These are phyloP conservation scores for Xanthia togata DNA, from an alignment of 2,888 invertebrate genomes.

Conservation along the genomic window DNA sequence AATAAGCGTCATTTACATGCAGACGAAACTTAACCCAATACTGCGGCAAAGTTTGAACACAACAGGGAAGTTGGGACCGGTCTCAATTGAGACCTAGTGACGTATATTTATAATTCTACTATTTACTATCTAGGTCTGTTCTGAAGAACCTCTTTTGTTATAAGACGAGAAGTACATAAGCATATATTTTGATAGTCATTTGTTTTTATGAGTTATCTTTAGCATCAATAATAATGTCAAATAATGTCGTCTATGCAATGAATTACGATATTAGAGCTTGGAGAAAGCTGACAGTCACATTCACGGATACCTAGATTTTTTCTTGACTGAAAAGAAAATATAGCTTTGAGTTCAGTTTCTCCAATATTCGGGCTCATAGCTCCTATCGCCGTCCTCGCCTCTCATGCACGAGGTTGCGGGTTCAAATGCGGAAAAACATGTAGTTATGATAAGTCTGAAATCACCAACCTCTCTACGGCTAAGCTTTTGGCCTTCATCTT, in stretches of 20 bases:
- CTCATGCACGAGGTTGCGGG: not conserved
- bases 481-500: no score
- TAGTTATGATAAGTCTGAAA: not conserved
- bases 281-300: not conserved
- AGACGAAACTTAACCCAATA: conserved; percentile 58
- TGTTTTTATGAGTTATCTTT: conserved; percentile 1
- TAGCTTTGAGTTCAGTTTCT: not conserved
- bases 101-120: conserved; percentile 43
- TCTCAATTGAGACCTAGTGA: conserved; percentile 60
- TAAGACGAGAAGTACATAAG: not conserved
- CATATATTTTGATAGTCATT: not conserved
- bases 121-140: conserved; percentile 9
- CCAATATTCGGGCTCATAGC: not conserved
- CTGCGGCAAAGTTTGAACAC: conserved; percentile 61
- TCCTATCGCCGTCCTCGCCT: not conserved
- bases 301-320: not conserved
- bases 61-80: conserved; percentile 63
- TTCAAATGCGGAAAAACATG: not conserved
- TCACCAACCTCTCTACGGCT: not conserved
- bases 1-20: conserved; percentile 45
- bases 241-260: not conserved
- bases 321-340: not conserved
- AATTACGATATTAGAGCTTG: not conserved
- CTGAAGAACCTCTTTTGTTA: conserved; percentile 1
- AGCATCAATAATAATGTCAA: not conserved